phyloP scores from a whole-genome alignment of 1,140 invertebrate genomes.

The Plectrocnemia conspersa region DNA sequence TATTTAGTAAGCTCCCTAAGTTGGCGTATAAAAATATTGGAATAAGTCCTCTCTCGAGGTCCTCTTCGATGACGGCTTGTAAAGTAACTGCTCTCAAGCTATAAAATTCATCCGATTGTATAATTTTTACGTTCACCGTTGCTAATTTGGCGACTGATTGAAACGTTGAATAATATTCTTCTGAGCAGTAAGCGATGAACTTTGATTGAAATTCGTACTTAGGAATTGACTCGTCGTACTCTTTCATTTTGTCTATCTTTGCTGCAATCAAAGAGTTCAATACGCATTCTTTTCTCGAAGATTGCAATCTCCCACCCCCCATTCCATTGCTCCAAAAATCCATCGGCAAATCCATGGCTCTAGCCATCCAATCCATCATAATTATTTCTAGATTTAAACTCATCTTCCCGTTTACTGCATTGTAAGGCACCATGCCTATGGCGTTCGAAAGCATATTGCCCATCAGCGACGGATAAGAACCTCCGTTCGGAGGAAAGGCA shows the following conservation, averaged over 20 bases:
- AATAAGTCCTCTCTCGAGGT: conserved; percentile 70
- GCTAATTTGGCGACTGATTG: conserved; percentile 86
- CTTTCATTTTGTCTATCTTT: conserved; percentile 64
- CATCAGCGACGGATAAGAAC: conserved; percentile 90
- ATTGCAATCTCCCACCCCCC: conserved; percentile 75
- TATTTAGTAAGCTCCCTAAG: conserved; percentile 76
- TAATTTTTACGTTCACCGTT: conserved; percentile 79
- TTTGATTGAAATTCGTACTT: conserved; percentile 75
- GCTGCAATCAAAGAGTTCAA: conserved; percentile 79
- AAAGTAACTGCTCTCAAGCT: conserved; percentile 71
- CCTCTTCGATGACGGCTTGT: conserved; percentile 66
- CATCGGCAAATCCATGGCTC: conserved; percentile 54
- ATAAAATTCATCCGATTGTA: conserved; percentile 82
- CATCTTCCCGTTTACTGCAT: neutral
- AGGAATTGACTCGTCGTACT: conserved; percentile 42
- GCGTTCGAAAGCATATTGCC: conserved; percentile 90
- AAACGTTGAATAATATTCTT: conserved; percentile 73
- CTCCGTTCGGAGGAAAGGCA: conserved; percentile 92
- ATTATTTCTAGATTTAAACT: conserved; percentile 65
- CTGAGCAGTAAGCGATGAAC: conserved; percentile 77
- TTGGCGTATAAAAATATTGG: conserved; percentile 83
- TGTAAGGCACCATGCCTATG: conserved; percentile 78
- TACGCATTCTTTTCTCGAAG: conserved; percentile 85
- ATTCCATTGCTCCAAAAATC: conserved; percentile 54
- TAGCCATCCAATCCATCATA: conserved; percentile 62